Conservation (phyloP, 2,888 invertebrate genomes). For the Myathropa florea region DNA sequence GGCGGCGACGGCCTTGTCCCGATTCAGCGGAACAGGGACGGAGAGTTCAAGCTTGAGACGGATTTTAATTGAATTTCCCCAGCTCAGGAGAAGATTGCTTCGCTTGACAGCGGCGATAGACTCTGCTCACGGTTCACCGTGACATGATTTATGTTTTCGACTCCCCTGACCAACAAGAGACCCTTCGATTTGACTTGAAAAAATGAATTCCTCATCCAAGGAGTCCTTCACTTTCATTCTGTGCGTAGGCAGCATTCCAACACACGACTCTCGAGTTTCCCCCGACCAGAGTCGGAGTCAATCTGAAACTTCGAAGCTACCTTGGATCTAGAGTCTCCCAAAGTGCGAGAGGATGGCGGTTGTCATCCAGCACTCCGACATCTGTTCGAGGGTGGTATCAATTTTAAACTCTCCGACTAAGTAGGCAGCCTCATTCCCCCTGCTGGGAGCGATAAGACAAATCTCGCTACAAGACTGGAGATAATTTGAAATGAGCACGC, state of each 20-base stretch:
- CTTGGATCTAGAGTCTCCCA: no score
- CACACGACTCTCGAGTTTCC: no score
- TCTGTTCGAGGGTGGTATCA: background rate
- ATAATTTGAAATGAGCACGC: background rate
- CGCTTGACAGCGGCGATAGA: background rate
- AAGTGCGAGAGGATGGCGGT: no score
- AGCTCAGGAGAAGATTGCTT: background rate
- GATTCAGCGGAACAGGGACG: background rate
- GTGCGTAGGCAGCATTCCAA: no score
- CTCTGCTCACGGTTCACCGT: background rate
- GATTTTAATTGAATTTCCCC: slow-evolving; percentile 62
- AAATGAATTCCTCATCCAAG: no score
- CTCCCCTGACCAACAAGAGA: background rate
- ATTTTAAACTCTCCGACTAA: background rate
- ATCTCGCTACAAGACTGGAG: background rate
- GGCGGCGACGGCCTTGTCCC: background rate
- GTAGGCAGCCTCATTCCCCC: background rate
- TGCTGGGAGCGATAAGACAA: background rate
- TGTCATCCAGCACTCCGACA: no score
- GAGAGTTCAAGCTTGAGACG: slow-evolving; percentile 34
- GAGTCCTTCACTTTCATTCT: no score
- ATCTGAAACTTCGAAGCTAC: no score
- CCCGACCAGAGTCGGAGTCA: no score
- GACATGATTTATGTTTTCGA: background rate
- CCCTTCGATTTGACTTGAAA: background rate